phyloP scores from a whole-genome alignment of 2,888 invertebrate genomes.

The Drosophila pseudotakahashii region DNA sequence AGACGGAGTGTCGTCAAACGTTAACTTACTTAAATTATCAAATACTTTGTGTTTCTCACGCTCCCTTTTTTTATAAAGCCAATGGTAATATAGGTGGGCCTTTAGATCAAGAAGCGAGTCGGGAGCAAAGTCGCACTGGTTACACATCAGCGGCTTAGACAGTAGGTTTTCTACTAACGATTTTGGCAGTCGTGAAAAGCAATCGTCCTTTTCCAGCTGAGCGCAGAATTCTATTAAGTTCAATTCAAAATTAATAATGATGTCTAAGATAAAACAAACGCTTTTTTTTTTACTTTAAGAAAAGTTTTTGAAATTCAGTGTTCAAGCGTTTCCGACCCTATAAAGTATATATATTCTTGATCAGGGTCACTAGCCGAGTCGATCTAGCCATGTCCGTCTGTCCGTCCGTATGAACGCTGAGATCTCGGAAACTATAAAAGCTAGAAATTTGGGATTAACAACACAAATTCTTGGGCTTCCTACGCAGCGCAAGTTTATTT shows the following conservation, averaged over 20 bases:
- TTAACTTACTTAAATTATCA: not conserved
- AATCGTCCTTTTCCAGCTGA: not conserved
- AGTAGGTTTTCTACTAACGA: not conserved
- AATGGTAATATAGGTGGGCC: not conserved
- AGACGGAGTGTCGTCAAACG: not conserved
- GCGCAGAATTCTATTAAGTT: not conserved
- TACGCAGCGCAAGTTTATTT: no score
- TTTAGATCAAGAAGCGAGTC: not conserved
- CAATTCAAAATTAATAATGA: not conserved
- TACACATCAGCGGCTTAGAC: not conserved
- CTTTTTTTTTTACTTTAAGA: no score
- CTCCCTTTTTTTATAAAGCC: not conserved
- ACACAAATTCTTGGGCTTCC: no score
- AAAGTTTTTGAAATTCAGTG: no score
- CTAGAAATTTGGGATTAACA: no score
- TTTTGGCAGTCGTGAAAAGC: constrained; percentile 3
- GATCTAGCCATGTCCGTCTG: no score
- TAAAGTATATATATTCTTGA: no score
- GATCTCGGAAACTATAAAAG: no score
- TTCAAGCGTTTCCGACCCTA: no score
- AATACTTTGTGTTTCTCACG: not conserved
- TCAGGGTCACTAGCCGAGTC: no score
- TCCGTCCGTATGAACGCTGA: no score
- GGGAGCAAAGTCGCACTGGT: constrained; percentile 2
- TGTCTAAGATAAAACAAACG: not conserved